Conservation (phyloP, 2,888 invertebrate genomes). For the Oxystoma pomonae region DNA sequence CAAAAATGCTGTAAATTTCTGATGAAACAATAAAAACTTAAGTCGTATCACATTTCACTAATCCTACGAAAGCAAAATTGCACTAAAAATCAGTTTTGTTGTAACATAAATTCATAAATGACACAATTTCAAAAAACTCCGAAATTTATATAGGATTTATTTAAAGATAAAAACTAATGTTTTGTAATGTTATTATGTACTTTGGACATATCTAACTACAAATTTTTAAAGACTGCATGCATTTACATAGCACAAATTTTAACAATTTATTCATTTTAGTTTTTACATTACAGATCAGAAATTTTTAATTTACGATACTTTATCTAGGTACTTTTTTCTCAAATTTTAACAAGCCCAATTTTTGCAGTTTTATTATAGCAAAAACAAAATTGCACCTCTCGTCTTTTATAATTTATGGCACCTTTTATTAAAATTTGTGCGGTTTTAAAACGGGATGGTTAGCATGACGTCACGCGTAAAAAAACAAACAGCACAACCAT, state of each 20-base stretch:
- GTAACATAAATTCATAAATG: conserved; percentile 24
- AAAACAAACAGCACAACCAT: too few relatives aligned
- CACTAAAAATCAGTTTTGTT: conserved; percentile 20
- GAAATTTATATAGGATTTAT: too few relatives aligned
- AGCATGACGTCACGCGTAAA: too few relatives aligned
- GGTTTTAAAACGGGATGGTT: too few relatives aligned
- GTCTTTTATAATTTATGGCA: too few relatives aligned
- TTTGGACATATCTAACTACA: conserved; percentile 48
- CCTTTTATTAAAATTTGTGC: too few relatives aligned
- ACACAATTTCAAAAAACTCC: too few relatives aligned
- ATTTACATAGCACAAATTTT: conserved; percentile 44
- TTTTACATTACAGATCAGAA: neutral
- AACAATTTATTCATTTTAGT: neutral
- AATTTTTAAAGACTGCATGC: conserved; percentile 43
- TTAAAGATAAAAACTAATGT: conserved; percentile 30
- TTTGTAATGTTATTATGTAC: conserved; percentile 35
- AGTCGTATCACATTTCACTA: conserved; percentile 1
- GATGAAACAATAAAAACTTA: neutral
- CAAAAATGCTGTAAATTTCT: neutral
- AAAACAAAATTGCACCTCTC: too few relatives aligned
- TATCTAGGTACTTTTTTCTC: too few relatives aligned
- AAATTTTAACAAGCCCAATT: too few relatives aligned
- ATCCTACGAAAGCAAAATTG: conserved; percentile 15
- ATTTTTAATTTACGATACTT: too few relatives aligned
- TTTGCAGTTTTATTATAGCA: too few relatives aligned